Percentiles rank a stretch among this genome's conserved stretches.
phyloP scores from a whole-genome alignment of 64 coral and sea anemone species.

The Stichodactyla mertensii region DNA sequence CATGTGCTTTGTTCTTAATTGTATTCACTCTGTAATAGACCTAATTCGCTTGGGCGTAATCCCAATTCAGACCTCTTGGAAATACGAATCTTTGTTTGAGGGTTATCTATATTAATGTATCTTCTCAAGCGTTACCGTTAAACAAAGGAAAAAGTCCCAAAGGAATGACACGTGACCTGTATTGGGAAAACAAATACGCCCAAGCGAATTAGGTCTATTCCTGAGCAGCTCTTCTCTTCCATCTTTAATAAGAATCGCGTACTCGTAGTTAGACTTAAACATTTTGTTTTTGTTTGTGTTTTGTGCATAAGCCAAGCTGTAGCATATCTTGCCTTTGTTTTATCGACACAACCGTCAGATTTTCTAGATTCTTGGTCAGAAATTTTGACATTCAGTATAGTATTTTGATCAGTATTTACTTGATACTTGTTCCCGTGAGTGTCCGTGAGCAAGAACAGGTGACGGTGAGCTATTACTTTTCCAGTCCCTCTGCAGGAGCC shows the following conservation, averaged over 20 bases:
- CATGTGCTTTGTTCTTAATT: slow-evolving; percentile 5
- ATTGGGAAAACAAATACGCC: too few relatives aligned
- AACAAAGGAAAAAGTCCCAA: too few relatives aligned
- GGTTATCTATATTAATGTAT: too few relatives aligned
- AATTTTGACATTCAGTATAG: slow-evolving; percentile 22
- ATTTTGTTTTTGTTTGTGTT: background rate
- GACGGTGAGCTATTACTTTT: background rate
- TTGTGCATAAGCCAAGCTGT: slow-evolving; percentile 44
- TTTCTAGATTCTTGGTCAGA: slow-evolving; percentile 24
- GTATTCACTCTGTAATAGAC: background rate
- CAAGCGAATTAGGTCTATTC: too few relatives aligned
- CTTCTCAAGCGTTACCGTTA: too few relatives aligned
- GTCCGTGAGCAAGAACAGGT: background rate
- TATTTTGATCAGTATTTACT: slow-evolving; percentile 5
- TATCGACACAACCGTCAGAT: background rate
- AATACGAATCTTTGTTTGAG: too few relatives aligned
- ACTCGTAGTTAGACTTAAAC: background rate
- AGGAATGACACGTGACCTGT: too few relatives aligned
- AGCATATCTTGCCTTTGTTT: slow-evolving; percentile 25
- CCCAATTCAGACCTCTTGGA: too few relatives aligned
- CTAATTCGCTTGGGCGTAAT: too few relatives aligned
- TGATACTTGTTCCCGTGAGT: slow-evolving; percentile 40
- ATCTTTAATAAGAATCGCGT: background rate
- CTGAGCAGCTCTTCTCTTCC: background rate
- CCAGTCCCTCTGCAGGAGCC: background rate